Base-by-base conservation (phyloP, 1,140 invertebrate genomes). In the Hycleus cichorii region DNA sequence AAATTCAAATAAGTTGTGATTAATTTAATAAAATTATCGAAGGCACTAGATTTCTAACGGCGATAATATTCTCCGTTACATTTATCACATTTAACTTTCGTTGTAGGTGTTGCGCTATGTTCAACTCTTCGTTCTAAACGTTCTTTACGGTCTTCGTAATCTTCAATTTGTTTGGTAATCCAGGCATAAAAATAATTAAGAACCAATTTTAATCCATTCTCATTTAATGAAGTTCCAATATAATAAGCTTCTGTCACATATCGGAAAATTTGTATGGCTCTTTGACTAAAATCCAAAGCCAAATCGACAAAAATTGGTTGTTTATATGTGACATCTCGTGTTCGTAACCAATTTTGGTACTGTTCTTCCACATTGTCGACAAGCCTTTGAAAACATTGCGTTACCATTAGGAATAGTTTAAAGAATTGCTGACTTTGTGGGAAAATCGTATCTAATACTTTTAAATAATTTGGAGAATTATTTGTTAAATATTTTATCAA, bases 61-160 rank as follows among this genome's bases (percentile, higher is more conserved):
- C 32, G 40, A 52, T 53, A 62, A 47, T 58, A 62, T 44, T 53
- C 56, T 1, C 60, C 60, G 1, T 43, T 47, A 54, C 60, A 62
- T 49, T 53, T 32, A 12, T 46, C 26, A 47, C 60, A 62, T 8
- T n/a, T 11, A n/a, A 32, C 27, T 49, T 49, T 58, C 3, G 8
- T 43, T 25, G 11, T 27, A 3, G 26, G 49, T 48, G 32, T 43
- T 38, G 42, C 48, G 39, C 48, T 51, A 44, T 59, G 57, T 27
- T 24, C 47, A 3, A 4, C 26, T 24, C 49, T 47, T 42, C 39
- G 32, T 12, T 47, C 7, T 26, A 38, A 32, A 18, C 44, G 49
- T 25, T 57, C 42, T 45, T 26, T 42, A n/a, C 25, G 8, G 2
- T 42, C 47, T 12, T 60, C 52, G n/a, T 32, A 51, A 8, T 60